Base-by-base conservation (phyloP, 2,888 invertebrate genomes). In the Argyresthia goedartella region DNA sequence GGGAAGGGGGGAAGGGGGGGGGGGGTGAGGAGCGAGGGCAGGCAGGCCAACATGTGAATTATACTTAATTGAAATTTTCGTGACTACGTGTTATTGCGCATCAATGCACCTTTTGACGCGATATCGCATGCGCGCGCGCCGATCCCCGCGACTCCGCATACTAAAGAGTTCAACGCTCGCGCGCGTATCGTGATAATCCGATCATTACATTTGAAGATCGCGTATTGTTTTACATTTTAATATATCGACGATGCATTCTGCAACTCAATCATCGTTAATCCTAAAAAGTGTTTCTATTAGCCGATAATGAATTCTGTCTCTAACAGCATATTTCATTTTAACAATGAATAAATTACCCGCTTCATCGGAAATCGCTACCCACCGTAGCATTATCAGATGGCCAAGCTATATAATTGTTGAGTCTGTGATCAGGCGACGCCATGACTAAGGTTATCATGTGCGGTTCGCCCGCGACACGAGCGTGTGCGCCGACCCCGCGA, bases 11-110 rank as follows among this genome's bases (percentile, higher is more conserved):
- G 25, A 2, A 49, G 53, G 47, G 56, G 52, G 57, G 53, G 50
- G 53, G 55, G 43, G 52, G 25, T 14, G 33, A 8, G 9, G 52
- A 7, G 16, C n/a, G n/a, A n/a, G n/a, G n/a, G 9, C 8, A 39
- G 13, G 13, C 14, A 53, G 52, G 55, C 64, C 62, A 69, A 73
- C 75, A 76, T 75, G 71, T 79, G 78, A 77, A 80, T 78, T 77
- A 72, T 78, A 72, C 54, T 76, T 79, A 76, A 84, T 81, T 81
- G 81, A 81, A 79, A 80, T 78, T 81, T 81, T 79, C 68, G 78
- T 73, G 73, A 73, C 66, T 75, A 79, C 71, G 63, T 74, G 69
- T 80, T 78, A 78, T 75, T 81, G 76, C 66, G 73, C 74, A 66
- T 73, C 76, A 78, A 75, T 45, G 50, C 52, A 53, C 39, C 76